phyloP scores from a whole-genome alignment of 2,113 vertebrate genomes.

The Misgurnus mizolepis region DNA sequence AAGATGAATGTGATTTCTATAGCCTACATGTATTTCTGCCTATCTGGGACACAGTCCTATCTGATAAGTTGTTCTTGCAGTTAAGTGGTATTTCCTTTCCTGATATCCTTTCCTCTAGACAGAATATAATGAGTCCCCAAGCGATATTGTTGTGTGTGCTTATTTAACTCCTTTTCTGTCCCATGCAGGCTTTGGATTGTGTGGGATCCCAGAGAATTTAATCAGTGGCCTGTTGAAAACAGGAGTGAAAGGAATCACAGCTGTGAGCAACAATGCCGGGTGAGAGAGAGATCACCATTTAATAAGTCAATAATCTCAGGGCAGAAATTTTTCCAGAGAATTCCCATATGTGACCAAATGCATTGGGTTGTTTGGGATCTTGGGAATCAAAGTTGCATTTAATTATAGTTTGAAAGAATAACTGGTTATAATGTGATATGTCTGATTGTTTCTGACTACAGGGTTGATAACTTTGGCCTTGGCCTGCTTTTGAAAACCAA shows the following conservation, averaged over 20 bases:
- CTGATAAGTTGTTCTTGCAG: conserved; percentile 4
- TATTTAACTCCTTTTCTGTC: conserved; percentile 25
- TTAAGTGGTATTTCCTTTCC: conserved; percentile 21
- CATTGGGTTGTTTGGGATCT: not conserved
- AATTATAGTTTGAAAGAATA: not conserved
- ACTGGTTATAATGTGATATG: not conserved
- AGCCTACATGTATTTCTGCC: not conserved
- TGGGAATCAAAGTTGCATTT: not conserved
- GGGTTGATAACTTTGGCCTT: conserved; percentile 85
- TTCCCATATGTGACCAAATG: not conserved
- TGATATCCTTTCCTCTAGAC: not conserved
- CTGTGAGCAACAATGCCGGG: conserved; percentile 87
- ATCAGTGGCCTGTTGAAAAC: conserved; percentile 82
- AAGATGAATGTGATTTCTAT: conserved; percentile 9
- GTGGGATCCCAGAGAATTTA: conserved; percentile 86
- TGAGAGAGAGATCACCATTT: conserved; percentile 49
- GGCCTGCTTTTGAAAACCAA: conserved; percentile 81
- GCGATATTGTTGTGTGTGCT: not conserved
- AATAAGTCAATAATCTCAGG: not conserved
- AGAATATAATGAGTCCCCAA: conserved; percentile 35
- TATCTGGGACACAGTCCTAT: not conserved
- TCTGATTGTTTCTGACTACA: conserved; percentile 48
- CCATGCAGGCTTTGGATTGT: conserved; percentile 79
- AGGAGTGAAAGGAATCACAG: conserved; percentile 80
- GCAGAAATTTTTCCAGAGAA: conserved; percentile 8